Evolutionary conservation across 2,888 invertebrate species (phyloP), one percentile per base, ranked within the genome.

Genomic region (Volucella inflata): DNA sequence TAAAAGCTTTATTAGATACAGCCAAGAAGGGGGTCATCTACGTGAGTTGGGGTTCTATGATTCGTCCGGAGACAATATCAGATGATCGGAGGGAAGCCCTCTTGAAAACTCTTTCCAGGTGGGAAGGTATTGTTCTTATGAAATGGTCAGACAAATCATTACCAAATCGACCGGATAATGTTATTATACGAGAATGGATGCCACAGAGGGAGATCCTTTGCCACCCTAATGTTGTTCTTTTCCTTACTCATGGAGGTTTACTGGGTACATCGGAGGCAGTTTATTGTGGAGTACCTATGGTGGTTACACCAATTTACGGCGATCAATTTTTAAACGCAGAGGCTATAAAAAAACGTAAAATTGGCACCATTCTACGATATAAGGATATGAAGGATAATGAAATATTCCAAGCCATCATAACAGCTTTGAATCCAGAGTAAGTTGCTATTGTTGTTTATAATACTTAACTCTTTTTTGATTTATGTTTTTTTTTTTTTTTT

Each of bases 161-260:
- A 88, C 92, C 93, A 1, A 92, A 92, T 64, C 92, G 94, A 81
- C 94, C 95, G 0, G 90, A 91, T 2, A 95, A 96, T 89, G 93
- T 96, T 1, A 92, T 94, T 89, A 90, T 94, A 9, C 93, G 92
- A 70, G 93, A 94, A 71, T 96, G 96, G 96, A 91, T 95, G 90
- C 95, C 96, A 0, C 96, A 96, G 88, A 93, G 93, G 72, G 95
- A 95, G 88, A 92, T 96, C 76, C 91, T 96, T 55, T 94, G 95
- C 94, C 95, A 96, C 89, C 94, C 94, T 0, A 95, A 95, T 83
- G 93, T 95, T 0, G 91, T 94, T 74, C 94, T 94, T 0, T 96
- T 95, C 89, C 92, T 96, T 40, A 94, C 95, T 0, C 96, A 96
- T 89, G 95, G 95, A 0, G 96, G 96, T 1, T 93, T 95, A 89